Conservation (phyloP, 2,113 vertebrate genomes). For the human (Homo sapiens) region GRCh38 chr5:126315501-126316000, state of each 20-base stretch:
- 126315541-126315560: not conserved
- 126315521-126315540: not conserved
- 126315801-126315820: not conserved
- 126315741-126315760: not conserved
- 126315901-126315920: not conserved
- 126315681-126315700: conserved; percentile 37
- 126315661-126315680: conserved; percentile 12
- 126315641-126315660: not conserved
- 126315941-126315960: not conserved
- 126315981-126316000: not conserved
- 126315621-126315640: conserved; percentile 29
- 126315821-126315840: not conserved
- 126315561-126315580: not conserved
- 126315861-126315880: not conserved
- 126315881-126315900: not conserved
- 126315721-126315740: conserved; percentile 25
- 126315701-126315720: conserved; percentile 34
- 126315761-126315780: not conserved
- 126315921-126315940: not conserved
- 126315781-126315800: not conserved
- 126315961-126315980: not conserved
- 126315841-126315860: not conserved
- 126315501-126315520: not conserved
- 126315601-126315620: not conserved
- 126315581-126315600: not conserved